phyloP scores from a whole-genome alignment of 2,888 invertebrate species.

The Cataglyphis cursor region DNA sequence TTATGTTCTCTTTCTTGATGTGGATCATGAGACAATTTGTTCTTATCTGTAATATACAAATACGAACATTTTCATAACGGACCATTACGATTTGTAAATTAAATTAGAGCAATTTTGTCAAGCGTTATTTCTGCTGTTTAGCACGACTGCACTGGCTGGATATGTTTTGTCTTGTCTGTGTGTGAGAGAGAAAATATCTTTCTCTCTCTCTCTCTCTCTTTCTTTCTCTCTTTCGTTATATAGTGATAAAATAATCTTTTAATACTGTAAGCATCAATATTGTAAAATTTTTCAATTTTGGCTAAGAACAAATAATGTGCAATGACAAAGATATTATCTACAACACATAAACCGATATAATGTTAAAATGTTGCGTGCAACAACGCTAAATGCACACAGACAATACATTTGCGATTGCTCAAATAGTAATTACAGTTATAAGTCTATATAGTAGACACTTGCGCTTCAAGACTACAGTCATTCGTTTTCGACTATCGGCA shows the following conservation, averaged over 20 bases:
- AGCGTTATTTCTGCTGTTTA: slow-evolving; percentile 73
- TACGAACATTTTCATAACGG: slow-evolving; percentile 69
- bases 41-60: slow-evolving; percentile 12
- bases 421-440: slow-evolving; percentile 78
- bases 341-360: background rate
- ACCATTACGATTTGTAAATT: slow-evolving; percentile 74
- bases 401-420: slow-evolving; percentile 65
- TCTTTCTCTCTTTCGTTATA: too few relatives aligned
- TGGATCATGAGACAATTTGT: slow-evolving; percentile 23
- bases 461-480: slow-evolving; percentile 47
- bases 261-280: background rate
- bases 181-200: too few relatives aligned
- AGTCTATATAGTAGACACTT: slow-evolving; percentile 77
- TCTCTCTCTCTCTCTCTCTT: too few relatives aligned
- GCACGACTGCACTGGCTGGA: slow-evolving; percentile 54
- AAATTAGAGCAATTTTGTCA: slow-evolving; percentile 74
- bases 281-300: background rate
- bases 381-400: slow-evolving; percentile 22
- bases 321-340: background rate
- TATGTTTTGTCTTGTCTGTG: slow-evolving; percentile 72
- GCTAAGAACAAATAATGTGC: background rate
- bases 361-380: background rate
- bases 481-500: slow-evolving; percentile 64
- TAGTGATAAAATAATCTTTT: background rate
- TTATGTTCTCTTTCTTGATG: background rate